phyloP scores from a whole-genome alignment of 1,140 invertebrate species.

The Drosophila bifasciata region DNA sequence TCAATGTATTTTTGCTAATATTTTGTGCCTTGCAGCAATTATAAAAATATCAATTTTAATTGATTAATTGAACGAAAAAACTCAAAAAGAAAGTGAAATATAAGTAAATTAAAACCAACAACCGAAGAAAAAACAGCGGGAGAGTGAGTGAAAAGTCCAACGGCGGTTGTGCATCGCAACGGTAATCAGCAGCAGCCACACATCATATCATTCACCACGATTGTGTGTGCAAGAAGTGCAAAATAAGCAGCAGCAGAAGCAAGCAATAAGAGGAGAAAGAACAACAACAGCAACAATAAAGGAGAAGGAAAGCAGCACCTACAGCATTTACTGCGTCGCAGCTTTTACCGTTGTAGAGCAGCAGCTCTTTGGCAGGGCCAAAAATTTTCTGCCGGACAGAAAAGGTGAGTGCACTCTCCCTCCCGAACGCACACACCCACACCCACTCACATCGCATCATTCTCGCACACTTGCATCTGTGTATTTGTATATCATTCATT shows the following conservation, averaged over 20 bases:
- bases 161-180: conserved; percentile 19
- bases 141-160: conserved; percentile 15
- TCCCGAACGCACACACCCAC: conserved; percentile 6
- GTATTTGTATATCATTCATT: conserved; percentile 19
- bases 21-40: conserved; percentile 29
- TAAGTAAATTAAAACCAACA: conserved; percentile 38
- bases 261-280: conserved; percentile 23
- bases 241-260: conserved; percentile 17
- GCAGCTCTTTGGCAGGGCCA: conserved; percentile 26
- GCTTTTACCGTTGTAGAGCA: conserved; percentile 64
- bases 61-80: conserved; percentile 19
- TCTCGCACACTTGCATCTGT: conserved; percentile 23
- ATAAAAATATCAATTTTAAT: not conserved
- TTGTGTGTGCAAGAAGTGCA: conserved; percentile 28
- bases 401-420: conserved; percentile 72
- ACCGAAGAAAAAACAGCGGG: conserved; percentile 6
- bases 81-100: conserved; percentile 42
- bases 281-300: conserved; percentile 18
- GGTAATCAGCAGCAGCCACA: conserved; percentile 30
- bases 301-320: conserved; percentile 11
- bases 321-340: conserved; percentile 69
- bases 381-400: conserved; percentile 45
- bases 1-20: not conserved
- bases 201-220: conserved; percentile 48
- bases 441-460: conserved; percentile 8